A percentile compares a stretch with the other conserved stretches of the same genome.
Conservation (phyloP, 2,113 vertebrate genomes). For the Haemorhous mexicanus region DNA sequence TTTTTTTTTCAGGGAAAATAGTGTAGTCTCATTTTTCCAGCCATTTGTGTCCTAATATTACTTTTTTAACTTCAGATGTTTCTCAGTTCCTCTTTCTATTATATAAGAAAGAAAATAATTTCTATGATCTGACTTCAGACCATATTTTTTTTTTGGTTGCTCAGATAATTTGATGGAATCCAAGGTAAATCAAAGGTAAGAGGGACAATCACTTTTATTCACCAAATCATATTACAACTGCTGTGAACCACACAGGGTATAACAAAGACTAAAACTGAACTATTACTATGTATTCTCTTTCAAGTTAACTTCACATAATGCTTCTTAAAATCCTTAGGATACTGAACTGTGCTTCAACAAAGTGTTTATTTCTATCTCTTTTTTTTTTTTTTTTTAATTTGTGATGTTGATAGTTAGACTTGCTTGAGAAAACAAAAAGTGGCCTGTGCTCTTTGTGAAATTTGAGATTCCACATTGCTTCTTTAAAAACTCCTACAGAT, state of each 20-base stretch:
- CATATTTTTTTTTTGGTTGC: neutral
- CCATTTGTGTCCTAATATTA: neutral
- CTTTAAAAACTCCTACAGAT: neutral
- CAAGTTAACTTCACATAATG: neutral
- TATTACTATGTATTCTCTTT: neutral
- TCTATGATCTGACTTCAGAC: neutral
- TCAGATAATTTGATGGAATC: neutral
- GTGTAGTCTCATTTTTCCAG: neutral
- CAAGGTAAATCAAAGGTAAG: neutral
- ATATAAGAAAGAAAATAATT: neutral
- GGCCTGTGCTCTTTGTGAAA: neutral
- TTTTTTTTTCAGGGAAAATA: neutral
- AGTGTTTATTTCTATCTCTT: neutral
- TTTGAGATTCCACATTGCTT: neutral
- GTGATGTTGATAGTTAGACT: neutral
- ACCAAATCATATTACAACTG: neutral
- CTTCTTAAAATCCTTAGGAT: neutral
- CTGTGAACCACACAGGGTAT: neutral
- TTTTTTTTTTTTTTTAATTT: neutral
- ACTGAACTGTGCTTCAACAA: neutral
- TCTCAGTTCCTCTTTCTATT: neutral
- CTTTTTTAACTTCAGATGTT: neutral
- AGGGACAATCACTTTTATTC: neutral
- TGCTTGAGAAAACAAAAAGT: neutral
- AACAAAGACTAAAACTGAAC: neutral